Percentiles rank a stretch among this genome's conserved stretches.
These are phyloP conservation scores for Camponotus vicinus DNA, from an alignment of 1,140 invertebrate genomes.

Conservation along the genomic window DNA sequence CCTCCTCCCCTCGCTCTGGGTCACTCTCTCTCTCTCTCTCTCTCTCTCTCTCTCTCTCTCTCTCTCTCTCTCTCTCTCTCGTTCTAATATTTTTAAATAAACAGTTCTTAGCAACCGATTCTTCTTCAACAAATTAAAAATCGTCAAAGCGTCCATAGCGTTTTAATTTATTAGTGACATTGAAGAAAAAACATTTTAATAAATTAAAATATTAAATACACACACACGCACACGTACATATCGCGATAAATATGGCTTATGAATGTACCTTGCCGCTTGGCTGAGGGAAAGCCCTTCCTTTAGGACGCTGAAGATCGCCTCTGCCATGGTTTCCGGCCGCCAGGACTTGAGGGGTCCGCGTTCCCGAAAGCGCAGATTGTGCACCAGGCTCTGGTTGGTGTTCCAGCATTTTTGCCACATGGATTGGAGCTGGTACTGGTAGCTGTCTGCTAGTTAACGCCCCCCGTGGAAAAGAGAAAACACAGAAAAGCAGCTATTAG, in stretches of 20 bases:
- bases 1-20: too few relatives aligned
- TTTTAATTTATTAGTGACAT: too few relatives aligned
- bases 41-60: too few relatives aligned
- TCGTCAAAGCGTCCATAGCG: background rate
- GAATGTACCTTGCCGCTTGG: constrained; percentile 90
- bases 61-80: too few relatives aligned
- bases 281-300: constrained; percentile 95
- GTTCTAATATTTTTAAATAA: background rate
- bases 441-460: constrained; percentile 93
- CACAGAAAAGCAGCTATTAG: constrained; percentile 79
- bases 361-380: constrained; percentile 96
- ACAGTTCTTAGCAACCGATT: background rate
- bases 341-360: constrained; percentile 96
- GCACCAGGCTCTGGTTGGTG: constrained; percentile 94
- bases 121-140: background rate
- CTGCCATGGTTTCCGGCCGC: constrained; percentile 97
- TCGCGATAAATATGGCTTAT: too few relatives aligned
- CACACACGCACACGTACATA: background rate
- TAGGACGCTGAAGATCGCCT: constrained; percentile 96
- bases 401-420: constrained; percentile 98
- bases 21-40: too few relatives aligned
- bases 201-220: background rate
- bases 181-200: background rate
- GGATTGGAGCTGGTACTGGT: constrained; percentile 96
- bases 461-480: constrained; percentile 84